These are phyloP conservation scores for Drosophila kanekoi DNA, from an alignment of 2,888 invertebrate genomes.

Conservation along the genomic window DNA sequence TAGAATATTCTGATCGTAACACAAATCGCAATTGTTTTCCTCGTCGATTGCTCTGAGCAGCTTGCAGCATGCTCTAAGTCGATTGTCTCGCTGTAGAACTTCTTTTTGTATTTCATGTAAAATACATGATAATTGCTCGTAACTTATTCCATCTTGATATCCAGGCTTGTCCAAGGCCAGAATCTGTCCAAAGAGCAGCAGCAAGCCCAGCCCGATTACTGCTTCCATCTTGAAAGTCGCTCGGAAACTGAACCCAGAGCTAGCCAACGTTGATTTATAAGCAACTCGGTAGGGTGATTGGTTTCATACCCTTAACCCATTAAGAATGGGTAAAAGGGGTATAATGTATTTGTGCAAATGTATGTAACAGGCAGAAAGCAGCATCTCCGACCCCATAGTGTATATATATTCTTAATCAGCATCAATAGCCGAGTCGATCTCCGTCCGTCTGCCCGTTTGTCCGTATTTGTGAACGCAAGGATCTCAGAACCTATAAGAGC, in stretches of 20 bases:
- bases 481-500: too few species aligned
- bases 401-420: too few species aligned
- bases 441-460: too few species aligned
- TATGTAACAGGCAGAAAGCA: too few species aligned
- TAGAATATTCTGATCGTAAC: background rate
- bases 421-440: too few species aligned
- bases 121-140: constrained; percentile 1
- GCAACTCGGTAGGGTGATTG: too few species aligned
- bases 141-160: background rate
- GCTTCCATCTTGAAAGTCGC: constrained; percentile 9
- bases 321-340: too few species aligned
- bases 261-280: background rate
- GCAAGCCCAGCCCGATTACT: background rate
- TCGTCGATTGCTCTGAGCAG: background rate
- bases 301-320: too few species aligned
- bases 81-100: background rate
- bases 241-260: background rate
- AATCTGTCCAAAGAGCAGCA: constrained; percentile 1
- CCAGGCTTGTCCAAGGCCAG: background rate
- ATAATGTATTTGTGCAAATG: too few species aligned
- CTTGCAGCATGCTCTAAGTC: background rate
- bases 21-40: background rate
- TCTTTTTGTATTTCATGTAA: background rate
- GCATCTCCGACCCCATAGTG: too few species aligned
- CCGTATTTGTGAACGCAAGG: too few species aligned